phyloP scores from a whole-genome alignment of 2,113 vertebrate species.

The Austrofundulus limnaeus region DNA sequence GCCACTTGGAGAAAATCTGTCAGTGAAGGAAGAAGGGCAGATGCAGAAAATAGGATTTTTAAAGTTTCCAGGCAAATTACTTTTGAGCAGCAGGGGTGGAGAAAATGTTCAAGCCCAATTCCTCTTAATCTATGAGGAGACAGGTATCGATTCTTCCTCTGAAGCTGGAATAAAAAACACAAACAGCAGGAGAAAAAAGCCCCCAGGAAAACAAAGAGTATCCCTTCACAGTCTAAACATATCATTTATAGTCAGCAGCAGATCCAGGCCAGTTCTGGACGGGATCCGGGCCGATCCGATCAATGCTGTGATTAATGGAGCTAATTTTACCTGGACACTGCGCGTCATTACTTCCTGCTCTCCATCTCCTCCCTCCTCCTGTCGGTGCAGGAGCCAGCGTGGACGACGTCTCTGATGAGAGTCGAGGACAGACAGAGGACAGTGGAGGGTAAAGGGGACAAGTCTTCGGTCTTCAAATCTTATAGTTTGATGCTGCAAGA shows the following conservation, averaged over 20 bases:
- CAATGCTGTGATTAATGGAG: conserved; percentile 79
- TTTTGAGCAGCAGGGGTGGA: neutral
- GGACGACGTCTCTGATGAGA: conserved; percentile 64
- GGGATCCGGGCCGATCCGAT: conserved; percentile 52
- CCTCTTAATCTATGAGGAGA: conserved; percentile 56
- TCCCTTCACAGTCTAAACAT: conserved; percentile 40
- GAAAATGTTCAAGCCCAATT: conserved; percentile 43
- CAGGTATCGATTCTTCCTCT: conserved; percentile 47
- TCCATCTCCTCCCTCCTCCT: conserved; percentile 44
- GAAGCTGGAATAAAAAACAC: conserved; percentile 41
- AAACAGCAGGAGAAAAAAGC: conserved; percentile 26
- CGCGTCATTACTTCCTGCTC: conserved; percentile 71
- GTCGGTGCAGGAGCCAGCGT: conserved; percentile 31
- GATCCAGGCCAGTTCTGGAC: conserved; percentile 22
- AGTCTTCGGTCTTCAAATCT: no score
- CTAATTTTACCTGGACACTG: conserved; percentile 74
- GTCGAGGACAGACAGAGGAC: conserved; percentile 53
- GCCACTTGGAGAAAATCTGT: conserved; percentile 25
- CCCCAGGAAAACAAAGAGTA: conserved; percentile 36
- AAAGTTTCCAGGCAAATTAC: conserved; percentile 35
- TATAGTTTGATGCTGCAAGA: no score
- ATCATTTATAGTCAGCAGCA: conserved; percentile 47
- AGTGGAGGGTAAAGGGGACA: conserved; percentile 50
- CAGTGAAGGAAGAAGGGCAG: neutral
- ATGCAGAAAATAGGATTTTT: conserved; percentile 31